These are phyloP conservation scores for Drosophila auraria DNA, from an alignment of 1,140 invertebrate species.

Conservation along the genomic window DNA sequence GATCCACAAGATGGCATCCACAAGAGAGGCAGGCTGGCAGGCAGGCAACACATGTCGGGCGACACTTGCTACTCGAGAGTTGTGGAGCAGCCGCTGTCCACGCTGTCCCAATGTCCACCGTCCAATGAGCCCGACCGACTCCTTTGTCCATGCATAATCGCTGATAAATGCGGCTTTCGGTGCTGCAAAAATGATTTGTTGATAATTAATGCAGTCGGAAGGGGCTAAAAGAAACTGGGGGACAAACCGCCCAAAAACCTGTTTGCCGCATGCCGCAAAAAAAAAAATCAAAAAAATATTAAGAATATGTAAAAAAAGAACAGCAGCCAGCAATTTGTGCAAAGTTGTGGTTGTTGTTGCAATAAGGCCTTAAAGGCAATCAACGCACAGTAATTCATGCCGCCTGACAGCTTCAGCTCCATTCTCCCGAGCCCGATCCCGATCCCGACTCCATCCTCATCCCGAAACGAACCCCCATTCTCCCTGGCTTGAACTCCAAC, in stretches of 20 bases:
- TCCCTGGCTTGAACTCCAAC: constrained; percentile 20
- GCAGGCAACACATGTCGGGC: constrained; percentile 70
- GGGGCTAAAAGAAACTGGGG: constrained; percentile 34
- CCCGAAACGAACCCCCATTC: not conserved
- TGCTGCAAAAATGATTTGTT: constrained; percentile 82
- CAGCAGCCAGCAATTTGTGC: constrained; percentile 70
- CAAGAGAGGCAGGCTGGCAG: not conserved
- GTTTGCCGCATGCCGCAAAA: constrained; percentile 66
- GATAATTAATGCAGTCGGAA: constrained; percentile 78
- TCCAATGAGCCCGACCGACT: constrained; percentile 26
- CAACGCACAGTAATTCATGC: constrained; percentile 82
- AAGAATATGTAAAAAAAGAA: constrained; percentile 42
- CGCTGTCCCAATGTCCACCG: constrained; percentile 7
- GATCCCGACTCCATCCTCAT: not conserved
- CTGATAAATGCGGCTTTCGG: constrained; percentile 79
- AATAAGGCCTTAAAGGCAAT: constrained; percentile 82
- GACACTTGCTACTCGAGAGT: constrained; percentile 58
- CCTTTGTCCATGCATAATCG: constrained; percentile 72
- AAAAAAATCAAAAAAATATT: not conserved
- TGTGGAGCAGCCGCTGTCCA: constrained; percentile 22
- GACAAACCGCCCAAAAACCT: constrained; percentile 52
- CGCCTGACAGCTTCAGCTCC: constrained; percentile 43
- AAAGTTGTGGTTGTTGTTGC: constrained; percentile 45
- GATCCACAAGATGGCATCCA: constrained; percentile 47
- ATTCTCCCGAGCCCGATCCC: constrained; percentile 2